Base-by-base conservation (phyloP, 2,113 vertebrate genomes). In the Octodon degus region DNA sequence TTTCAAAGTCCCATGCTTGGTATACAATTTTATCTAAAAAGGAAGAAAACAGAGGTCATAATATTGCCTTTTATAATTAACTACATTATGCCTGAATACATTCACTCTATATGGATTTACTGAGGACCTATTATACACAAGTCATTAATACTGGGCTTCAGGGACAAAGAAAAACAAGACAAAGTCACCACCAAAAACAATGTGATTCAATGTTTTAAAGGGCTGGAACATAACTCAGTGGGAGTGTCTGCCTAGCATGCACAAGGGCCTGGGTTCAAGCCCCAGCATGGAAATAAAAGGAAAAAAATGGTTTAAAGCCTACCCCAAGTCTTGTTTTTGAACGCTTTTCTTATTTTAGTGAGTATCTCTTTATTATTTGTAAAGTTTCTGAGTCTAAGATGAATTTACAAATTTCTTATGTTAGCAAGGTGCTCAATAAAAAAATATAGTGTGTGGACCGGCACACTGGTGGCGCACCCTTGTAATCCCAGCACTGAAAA, bases 1-100 rank as follows among this genome's bases (percentile, higher is more conserved):
- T 93, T 99, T 99, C 97, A 99, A 97, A 34, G 99, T 99, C 17
- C 99, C 99, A n/a, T 99, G 99, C 89, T 99, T 99, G 17, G 99
- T 99, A 92, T 99, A 99, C 30, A 99, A 40, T 97, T 99, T 99
- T 92, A 99, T 99, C 99, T 99, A 98, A 67, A 91, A 85, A 93
- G 79, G 88, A 91, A 76, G 96, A 25, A 86, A 84, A 89, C 5
- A 34, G 0, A 91, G 70, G 77, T 90, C 40, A 53, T 72, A 17
- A 27, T 12, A 87, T 11, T 0, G 1, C 40, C 90, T 74, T 58
- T 76, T 83, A 92, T 55, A 94, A 90, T 70, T 17, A 92, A 62
- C 60, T 27, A 30, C 0, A 0, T 53, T 10, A 62, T 0, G 0
- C 37, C 63, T 55, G 3, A 47, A 25, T 5, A n/a, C 25, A 43